These are phyloP conservation scores for Globodera ellingtonae DNA, from an alignment of 1,140 invertebrate genomes.

Conservation along the genomic window DNA sequence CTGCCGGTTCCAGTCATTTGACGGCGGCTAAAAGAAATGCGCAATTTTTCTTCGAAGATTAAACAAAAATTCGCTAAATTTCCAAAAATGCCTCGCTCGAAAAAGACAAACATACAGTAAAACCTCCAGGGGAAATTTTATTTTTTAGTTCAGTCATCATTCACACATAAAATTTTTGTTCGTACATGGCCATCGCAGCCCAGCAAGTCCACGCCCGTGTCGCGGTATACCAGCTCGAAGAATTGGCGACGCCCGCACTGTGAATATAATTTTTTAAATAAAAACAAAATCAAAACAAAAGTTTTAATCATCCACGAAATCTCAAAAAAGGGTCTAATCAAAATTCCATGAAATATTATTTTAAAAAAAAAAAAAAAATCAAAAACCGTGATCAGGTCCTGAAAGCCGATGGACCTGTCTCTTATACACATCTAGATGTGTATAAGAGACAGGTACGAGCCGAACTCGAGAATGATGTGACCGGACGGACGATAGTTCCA, in stretches of 20 bases:
- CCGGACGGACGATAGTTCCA: conserved; percentile 8
- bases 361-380: too few species aligned
- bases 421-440: too few species aligned
- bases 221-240: conserved; percentile 19
- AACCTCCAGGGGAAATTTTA: background rate
- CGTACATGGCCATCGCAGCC: conserved; percentile 14
- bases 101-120: too few species aligned
- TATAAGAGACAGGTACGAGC: too few species aligned
- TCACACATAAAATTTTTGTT: background rate
- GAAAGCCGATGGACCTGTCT: background rate
- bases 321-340: too few species aligned
- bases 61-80: too few species aligned
- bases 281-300: too few species aligned
- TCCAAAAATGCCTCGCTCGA: too few species aligned
- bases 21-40: background rate
- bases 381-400: background rate
- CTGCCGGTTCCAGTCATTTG: background rate
- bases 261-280: background rate
- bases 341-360: too few species aligned
- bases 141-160: background rate
- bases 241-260: conserved; percentile 18
- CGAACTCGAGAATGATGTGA: conserved; percentile 4
- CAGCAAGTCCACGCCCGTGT: conserved; percentile 12
- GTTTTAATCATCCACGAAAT: too few species aligned
- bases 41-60: too few species aligned